A percentile compares a stretch with the other conserved stretches of the same genome.
Conservation (phyloP, 1,140 invertebrate species). For the Proales similis region DNA sequence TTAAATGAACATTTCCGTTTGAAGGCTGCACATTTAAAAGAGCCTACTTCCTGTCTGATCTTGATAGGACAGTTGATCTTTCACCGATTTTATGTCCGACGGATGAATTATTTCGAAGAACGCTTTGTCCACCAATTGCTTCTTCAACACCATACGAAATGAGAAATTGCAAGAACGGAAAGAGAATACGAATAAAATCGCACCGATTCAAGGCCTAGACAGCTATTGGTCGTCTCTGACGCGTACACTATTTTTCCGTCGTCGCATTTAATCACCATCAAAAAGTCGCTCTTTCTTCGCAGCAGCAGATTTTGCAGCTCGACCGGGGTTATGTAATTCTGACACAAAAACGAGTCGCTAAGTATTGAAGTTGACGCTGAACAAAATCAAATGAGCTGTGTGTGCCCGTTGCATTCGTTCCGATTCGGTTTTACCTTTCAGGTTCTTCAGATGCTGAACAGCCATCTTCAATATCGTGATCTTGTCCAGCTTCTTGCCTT, state of each 20-base stretch:
- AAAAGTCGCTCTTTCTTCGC: conserved; percentile 77
- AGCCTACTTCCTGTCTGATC: conserved; percentile 14
- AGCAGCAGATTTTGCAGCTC: conserved; percentile 21
- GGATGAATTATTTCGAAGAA: conserved; percentile 36
- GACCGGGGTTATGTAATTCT: conserved; percentile 37
- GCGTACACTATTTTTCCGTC: conserved; percentile 25
- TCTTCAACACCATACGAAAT: not conserved
- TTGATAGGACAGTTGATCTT: conserved; percentile 28
- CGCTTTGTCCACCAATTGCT: conserved; percentile 24
- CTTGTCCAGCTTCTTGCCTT: conserved; percentile 96
- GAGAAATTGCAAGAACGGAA: not conserved
- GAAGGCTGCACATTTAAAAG: not conserved
- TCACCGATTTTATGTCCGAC: conserved; percentile 31
- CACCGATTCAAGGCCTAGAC: conserved; percentile 13
- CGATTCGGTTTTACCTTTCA: conserved; percentile 44
- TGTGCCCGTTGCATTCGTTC: too few species aligned
- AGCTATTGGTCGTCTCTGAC: conserved; percentile 20
- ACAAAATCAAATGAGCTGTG: too few species aligned
- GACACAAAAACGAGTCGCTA: conserved; percentile 35
- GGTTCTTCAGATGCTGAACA: conserved; percentile 92
- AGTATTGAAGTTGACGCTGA: conserved; percentile 32
- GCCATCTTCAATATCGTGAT: conserved; percentile 98
- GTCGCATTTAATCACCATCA: conserved; percentile 67
- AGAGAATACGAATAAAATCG: not conserved
- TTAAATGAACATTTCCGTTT: not conserved